Base-by-base conservation (phyloP, 1,140 invertebrate species). In the Eulimnadia texana region DNA sequence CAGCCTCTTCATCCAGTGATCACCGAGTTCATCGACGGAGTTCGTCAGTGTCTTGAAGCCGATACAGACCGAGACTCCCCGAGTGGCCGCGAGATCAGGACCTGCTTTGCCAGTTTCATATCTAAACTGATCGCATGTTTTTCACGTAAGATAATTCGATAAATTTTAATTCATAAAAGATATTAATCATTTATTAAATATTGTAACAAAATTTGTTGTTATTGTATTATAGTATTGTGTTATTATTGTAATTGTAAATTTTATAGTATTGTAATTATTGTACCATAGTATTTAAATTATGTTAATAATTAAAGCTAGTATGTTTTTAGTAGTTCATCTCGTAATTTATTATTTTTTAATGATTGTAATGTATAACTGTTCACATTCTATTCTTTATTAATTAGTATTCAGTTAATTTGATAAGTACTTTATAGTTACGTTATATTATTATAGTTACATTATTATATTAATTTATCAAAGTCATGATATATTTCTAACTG, bases 1-100 rank as follows among this genome's bases (percentile, higher is more conserved):
- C 84, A 83, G 70, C 84, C 85, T 0, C 72, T 98, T 24, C 89
- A 90, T 73, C 82, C 86, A 10, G 84, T 86, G 2, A 86, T 98
- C 67, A 83, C 94, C 3, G 94, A 98, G 69, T 97, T 97, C 67
- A 86, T 98, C 66, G 94, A 98, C 68, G 93, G 93, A 0, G 90
- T 91, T 19, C 80, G 93, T 28, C 78, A 88, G 28, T 95, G 91
- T 72, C 73, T 98, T 9, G 93, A 97, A 74, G 84, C 83, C 63
- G 94, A 98, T 73, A 83, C 84, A 11, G 90, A 92, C 66, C 92
- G 92, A 72, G 89, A 91, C 69, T 86, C 83, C 50, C 78, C 83
- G 58, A 78, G 81, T 70, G 78, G 90, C 64, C 76, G 85, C 70
- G 83, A 90, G 67, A 89, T 98, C 33, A 90, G 94, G 62, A 78